Base-by-base conservation (phyloP, 2,888 invertebrate species). In the Acleris sparsana region DNA sequence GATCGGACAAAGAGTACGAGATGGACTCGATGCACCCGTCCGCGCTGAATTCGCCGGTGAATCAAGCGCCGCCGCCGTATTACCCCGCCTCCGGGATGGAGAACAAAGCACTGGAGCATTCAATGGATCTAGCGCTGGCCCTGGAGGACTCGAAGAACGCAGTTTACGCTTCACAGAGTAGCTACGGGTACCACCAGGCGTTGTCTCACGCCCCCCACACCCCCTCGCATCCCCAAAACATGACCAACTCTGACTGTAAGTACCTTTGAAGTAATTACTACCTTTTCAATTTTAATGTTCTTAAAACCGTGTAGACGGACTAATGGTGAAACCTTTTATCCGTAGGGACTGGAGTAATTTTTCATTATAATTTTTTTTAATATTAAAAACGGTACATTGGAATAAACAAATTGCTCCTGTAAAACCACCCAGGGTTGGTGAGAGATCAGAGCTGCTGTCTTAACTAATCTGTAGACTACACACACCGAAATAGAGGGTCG, bases 41-140 rank as follows among this genome's bases (percentile, higher is more conserved):
- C 56, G 95, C 97, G 85, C 96, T 97, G 49, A 95, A 13, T 39
- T 39, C 96, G n/a, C 96, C 96, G 70, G 97, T 97, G 85, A 96
- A 96, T 70, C 96, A 97, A 79, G 97, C 97, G 1, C 97, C 97
- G 22, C 97, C 97, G 43, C 97, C 97, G 0, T 97, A 97, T 78
- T 97, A 97, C 81, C 97, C 97, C n/a, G 95, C 88, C 63, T 82
- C 96, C 55, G 97, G 97, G 0, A 95, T 97, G 94, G 98, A 98
- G 88, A 98, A 98, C 86, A 98, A 98, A 88, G 98, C 97, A 33
- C 89, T 98, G 53, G 97, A 98, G 86, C 96, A 97, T 87, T 97
- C 97, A 9, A 94, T 97, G 94, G 98, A 98, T 80, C 93, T 97
- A 75, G 96, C 96, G 2, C 85, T 97, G 64, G 95, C 96, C 9